A percentile compares a stretch with the other conserved stretches of the same genome.
Conservation (phyloP, 2,113 vertebrate species). For the Puffinus mauretanicus region DNA sequence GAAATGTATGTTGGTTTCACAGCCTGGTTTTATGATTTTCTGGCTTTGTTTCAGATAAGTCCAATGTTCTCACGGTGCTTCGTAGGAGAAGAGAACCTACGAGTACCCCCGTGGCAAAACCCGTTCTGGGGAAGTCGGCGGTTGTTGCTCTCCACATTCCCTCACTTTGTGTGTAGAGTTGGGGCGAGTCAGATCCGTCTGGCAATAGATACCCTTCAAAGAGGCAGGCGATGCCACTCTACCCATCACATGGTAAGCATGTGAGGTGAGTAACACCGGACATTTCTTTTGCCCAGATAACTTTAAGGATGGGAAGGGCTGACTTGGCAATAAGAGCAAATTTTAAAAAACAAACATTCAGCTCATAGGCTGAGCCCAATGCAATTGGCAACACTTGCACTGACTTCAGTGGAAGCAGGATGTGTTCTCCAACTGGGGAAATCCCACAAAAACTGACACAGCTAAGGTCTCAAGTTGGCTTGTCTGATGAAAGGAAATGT, state of each 20-base stretch:
- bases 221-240: neutral
- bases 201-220: neutral
- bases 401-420: neutral
- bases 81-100: neutral
- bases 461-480: neutral
- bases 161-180: neutral
- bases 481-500: neutral
- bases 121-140: neutral
- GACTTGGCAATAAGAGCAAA: neutral
- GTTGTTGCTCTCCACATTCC: neutral
- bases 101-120: constrained; percentile 24
- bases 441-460: neutral
- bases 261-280: neutral
- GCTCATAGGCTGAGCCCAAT: neutral
- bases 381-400: neutral
- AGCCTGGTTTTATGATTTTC: neutral
- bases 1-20: neutral
- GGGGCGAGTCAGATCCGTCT: neutral
- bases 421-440: neutral
- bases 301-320: neutral
- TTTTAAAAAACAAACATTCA: neutral
- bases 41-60: neutral
- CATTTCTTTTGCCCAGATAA: neutral
- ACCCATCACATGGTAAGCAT: accelerated
- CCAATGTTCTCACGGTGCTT: neutral